A percentile compares a stretch with the other conserved stretches of the same genome.
Conservation (phyloP, 23 tunicate species). For the Trididemnum nubilum region DNA sequence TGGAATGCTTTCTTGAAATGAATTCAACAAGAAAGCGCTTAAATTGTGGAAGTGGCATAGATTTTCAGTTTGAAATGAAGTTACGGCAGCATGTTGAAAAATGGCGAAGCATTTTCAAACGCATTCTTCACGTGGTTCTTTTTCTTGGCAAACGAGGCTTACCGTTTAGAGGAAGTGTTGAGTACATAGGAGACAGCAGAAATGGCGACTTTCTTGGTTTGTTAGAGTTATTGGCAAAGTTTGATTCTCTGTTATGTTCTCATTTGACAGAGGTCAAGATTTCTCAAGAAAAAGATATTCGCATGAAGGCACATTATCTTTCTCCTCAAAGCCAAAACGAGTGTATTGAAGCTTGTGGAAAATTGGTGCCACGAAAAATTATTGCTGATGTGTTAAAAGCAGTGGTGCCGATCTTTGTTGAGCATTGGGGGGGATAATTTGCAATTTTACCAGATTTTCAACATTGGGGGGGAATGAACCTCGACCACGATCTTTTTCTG, state of each 20-base stretch:
- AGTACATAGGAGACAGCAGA: background rate
- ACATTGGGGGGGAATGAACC: no score
- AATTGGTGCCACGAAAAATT: background rate
- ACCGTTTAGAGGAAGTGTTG: background rate
- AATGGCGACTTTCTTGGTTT: conserved; percentile 12
- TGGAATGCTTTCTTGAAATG: background rate
- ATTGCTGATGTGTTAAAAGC: background rate
- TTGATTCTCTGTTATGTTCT: no score
- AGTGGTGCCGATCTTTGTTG: no score
- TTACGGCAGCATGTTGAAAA: no score
- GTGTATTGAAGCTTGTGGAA: background rate
- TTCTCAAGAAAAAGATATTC: no score
- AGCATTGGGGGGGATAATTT: no score
- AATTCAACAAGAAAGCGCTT: background rate
- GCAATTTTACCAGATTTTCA: no score
- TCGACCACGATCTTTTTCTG: no score
- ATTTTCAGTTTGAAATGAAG: no score
- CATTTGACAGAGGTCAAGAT: no score
- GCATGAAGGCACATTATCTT: background rate
- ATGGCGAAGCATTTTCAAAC: background rate
- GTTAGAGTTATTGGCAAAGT: background rate
- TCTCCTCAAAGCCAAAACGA: background rate
- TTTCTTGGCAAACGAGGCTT: conserved; percentile 3
- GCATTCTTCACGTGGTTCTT: background rate
- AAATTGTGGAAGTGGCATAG: background rate